Conservation (phyloP, 2,113 vertebrate species). For the Catagonus wagneri region DNA sequence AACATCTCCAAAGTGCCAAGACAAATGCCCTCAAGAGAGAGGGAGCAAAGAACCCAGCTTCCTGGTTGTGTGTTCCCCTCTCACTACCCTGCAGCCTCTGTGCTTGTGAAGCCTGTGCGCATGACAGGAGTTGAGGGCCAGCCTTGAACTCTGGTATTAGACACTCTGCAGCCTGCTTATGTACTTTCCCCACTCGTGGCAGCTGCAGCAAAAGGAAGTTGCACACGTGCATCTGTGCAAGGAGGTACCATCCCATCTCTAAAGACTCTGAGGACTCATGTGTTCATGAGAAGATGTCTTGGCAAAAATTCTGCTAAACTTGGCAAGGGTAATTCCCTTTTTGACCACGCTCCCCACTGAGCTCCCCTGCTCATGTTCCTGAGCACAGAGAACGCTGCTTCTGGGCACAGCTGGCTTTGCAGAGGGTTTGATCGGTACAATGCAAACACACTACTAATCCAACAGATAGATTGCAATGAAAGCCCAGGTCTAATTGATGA, state of each 20-base stretch:
- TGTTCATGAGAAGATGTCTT: background rate
- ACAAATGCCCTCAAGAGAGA: background rate
- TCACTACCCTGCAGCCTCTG: background rate
- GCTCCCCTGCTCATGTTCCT: background rate
- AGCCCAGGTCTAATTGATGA: slow-evolving; percentile 72
- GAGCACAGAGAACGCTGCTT: slow-evolving; percentile 58
- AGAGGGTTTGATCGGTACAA: slow-evolving; percentile 50
- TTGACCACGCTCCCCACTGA: background rate
- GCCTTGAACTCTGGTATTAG: background rate
- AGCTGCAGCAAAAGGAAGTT: background rate
- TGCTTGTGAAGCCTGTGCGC: background rate
- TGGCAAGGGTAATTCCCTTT: background rate
- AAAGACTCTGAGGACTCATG: background rate
- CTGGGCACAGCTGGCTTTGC: slow-evolving; percentile 68
- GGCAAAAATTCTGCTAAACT: background rate
- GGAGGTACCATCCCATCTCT: background rate
- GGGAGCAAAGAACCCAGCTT: background rate
- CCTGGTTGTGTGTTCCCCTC: background rate
- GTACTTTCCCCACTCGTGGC: accelerated
- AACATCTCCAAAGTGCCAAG: background rate
- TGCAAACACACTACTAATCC: slow-evolving; percentile 23
- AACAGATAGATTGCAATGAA: slow-evolving; percentile 61
- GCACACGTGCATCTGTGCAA: accelerated
- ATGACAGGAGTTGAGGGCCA: background rate
- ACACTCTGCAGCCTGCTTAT: accelerated